A percentile compares a stretch with the other conserved stretches of the same genome.
These are phyloP conservation scores for Phalacrocorax carbo DNA, from an alignment of 2,113 vertebrate species.

Conservation along the genomic window DNA sequence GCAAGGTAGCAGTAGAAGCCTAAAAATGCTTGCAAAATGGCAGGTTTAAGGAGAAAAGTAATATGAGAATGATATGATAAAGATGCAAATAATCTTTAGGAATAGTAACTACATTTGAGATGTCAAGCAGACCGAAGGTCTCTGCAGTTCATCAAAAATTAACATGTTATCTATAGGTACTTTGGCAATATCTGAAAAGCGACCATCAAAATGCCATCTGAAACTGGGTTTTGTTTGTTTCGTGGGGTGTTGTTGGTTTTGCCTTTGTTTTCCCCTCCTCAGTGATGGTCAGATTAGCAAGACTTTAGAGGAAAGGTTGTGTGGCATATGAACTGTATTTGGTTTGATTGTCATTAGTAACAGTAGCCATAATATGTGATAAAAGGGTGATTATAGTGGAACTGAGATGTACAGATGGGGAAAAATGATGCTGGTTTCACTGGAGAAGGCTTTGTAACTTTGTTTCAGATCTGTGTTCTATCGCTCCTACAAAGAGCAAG, in stretches of 20 bases:
- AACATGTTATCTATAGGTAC: neutral
- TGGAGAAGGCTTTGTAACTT: neutral
- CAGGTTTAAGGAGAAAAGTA: neutral
- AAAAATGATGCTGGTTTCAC: neutral
- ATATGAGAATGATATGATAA: neutral
- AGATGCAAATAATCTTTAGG: neutral
- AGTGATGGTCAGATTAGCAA: neutral
- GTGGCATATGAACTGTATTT: neutral
- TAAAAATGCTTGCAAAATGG: neutral
- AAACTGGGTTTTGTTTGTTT: neutral
- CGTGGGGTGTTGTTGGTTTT: neutral
- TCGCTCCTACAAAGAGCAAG: constrained; percentile 98
- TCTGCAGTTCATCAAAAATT: neutral
- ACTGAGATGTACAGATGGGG: neutral
- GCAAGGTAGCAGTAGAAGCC: neutral
- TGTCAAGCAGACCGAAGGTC: neutral
- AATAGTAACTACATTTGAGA: neutral
- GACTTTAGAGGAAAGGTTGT: neutral
- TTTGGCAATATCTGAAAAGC: neutral
- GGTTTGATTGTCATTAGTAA: neutral
- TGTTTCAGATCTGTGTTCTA: constrained; percentile 93
- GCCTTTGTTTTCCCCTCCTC: neutral
- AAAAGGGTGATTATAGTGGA: neutral
- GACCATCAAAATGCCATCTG: neutral
- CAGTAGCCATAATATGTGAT: neutral